Conservation (phyloP, 2,797 vertebrate species). For the Tamandua tetradactyla region DNA sequence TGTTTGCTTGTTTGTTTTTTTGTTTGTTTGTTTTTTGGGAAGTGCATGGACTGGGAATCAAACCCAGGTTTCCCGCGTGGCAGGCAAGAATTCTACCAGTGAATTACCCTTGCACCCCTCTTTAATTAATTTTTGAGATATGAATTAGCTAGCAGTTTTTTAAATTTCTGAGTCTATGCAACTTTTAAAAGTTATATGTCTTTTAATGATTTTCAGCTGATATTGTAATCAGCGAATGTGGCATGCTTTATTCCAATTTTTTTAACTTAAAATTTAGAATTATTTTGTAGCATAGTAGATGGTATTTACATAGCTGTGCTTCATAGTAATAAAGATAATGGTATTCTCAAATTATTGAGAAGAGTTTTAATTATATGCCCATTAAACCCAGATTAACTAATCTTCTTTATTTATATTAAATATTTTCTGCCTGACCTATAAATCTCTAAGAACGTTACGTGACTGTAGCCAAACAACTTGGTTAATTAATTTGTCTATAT, state of each 20-base stretch:
- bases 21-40: no score
- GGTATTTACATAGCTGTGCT: constrained; percentile 17
- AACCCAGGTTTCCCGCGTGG: no score
- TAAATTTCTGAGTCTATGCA: background rate
- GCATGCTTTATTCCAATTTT: background rate
- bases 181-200: background rate
- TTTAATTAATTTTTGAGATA: background rate
- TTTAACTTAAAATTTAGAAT: background rate
- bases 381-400: constrained; percentile 35
- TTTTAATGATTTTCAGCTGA: background rate
- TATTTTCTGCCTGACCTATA: background rate
- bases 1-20: no score
- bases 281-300: background rate
- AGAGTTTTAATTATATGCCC: background rate
- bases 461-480: background rate
- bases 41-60: no score
- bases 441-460: constrained; percentile 4
- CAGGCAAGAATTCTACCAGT: no score
- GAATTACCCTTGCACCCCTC: no score
- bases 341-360: background rate
- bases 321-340: constrained; percentile 34
- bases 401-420: background rate
- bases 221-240: background rate
- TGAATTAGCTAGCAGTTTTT: background rate
- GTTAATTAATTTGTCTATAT: background rate